Conservation (phyloP, 2,113 vertebrate species). For the Dasyurus viverrinus region DNA sequence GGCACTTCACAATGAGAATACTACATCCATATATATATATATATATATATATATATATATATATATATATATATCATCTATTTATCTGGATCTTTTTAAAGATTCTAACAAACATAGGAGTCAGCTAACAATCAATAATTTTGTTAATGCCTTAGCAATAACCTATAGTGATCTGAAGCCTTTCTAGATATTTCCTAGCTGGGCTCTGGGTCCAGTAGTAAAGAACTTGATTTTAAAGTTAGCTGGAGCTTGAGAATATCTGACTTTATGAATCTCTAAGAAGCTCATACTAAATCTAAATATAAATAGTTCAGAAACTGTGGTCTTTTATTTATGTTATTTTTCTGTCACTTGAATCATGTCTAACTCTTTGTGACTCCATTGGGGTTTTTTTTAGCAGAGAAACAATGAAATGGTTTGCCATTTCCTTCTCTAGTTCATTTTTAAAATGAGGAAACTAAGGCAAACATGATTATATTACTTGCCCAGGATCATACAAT, state of each 20-base stretch:
- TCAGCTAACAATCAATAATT: neutral
- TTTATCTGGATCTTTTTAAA: neutral
- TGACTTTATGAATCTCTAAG: neutral
- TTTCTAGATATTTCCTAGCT: neutral
- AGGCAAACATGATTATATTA: neutral
- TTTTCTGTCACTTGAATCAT: neutral
- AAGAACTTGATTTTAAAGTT: neutral
- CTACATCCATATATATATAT: too few relatives aligned
- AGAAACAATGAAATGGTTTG: neutral
- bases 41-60: too few relatives aligned
- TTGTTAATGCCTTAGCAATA: neutral
- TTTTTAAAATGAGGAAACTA: neutral
- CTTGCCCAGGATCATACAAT: too few relatives aligned
- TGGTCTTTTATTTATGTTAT: neutral
- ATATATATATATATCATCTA: neutral
- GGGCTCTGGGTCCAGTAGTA: neutral
- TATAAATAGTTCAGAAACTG: neutral
- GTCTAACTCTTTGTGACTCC: neutral
- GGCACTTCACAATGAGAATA: neutral
- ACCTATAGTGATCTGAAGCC: neutral
- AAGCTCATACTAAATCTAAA: neutral
- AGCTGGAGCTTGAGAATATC: neutral
- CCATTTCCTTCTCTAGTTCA: neutral
- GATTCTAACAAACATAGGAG: neutral
- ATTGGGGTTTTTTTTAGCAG: neutral